These are phyloP conservation scores for Megaceryle alcyon DNA, from an alignment of 2,797 vertebrate genomes.

Conservation along the genomic window DNA sequence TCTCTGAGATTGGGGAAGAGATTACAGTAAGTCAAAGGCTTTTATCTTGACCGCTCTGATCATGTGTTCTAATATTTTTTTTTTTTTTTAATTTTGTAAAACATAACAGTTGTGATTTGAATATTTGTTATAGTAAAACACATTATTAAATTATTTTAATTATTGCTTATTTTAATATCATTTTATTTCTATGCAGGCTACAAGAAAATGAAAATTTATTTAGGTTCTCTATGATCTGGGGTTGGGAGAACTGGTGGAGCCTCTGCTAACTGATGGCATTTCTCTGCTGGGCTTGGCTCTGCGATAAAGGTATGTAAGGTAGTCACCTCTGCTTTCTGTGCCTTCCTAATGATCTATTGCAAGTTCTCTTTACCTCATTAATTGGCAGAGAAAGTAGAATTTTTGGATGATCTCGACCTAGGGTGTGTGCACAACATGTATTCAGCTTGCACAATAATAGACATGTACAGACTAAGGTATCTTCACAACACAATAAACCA, in stretches of 20 bases:
- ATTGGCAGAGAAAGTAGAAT: background rate
- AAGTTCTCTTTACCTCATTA: rapidly evolving
- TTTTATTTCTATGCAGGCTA: background rate
- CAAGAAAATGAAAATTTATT: background rate
- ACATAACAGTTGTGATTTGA: background rate
- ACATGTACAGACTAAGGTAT: background rate
- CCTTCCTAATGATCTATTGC: background rate
- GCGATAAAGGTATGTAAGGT: background rate
- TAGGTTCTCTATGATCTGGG: background rate
- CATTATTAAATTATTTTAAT: background rate
- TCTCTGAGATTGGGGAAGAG: background rate
- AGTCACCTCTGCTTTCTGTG: background rate
- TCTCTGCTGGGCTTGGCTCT: background rate
- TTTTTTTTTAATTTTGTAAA: background rate
- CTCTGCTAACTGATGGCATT: background rate
- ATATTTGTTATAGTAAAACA: background rate
- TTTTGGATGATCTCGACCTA: background rate
- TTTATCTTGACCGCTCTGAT: background rate
- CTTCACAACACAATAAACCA: background rate
- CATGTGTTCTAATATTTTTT: background rate
- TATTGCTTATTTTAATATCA: no score
- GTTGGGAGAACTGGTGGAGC: background rate
- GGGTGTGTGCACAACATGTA: background rate
- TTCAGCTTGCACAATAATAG: background rate
- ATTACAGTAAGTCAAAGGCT: background rate